These are phyloP conservation scores for Chelonia mydas DNA, from an alignment of 2,797 vertebrate species.

Conservation along the genomic window DNA sequence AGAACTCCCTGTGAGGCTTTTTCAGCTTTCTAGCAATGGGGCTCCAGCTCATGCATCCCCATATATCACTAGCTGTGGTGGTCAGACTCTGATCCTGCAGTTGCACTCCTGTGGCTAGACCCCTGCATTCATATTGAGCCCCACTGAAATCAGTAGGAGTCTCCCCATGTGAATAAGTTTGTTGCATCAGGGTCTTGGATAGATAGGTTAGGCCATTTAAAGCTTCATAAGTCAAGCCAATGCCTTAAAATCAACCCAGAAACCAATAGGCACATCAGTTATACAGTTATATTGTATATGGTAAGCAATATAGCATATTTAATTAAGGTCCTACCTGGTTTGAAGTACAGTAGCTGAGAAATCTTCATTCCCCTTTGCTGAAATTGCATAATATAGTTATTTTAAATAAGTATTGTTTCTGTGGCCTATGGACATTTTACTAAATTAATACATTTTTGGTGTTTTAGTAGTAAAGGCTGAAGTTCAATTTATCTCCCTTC, in stretches of 20 bases:
- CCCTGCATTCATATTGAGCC: not conserved
- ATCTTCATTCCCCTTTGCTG: not conserved
- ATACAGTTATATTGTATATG: not conserved
- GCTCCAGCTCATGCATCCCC: not conserved
- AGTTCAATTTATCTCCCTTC: not conserved
- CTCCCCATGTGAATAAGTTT: not conserved
- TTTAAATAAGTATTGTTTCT: not conserved
- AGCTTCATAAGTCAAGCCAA: accelerated
- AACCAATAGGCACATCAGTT: accelerated
- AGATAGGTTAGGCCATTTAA: accelerated
- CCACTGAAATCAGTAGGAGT: not conserved
- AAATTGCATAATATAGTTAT: not conserved
- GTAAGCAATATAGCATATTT: not conserved
- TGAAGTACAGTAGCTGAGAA: not conserved
- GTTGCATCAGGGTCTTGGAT: not conserved
- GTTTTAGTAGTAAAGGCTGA: not conserved
- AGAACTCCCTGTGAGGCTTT: accelerated
- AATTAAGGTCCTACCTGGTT: not conserved
- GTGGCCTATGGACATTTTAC: not conserved
- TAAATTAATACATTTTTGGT: not conserved
- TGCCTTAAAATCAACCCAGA: accelerated
- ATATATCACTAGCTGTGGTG: not conserved
- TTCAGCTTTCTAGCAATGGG: not conserved
- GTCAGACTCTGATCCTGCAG: accelerated
- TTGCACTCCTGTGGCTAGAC: not conserved